Conservation (phyloP, 2,113 vertebrate genomes). For the Proteles cristata region DNA sequence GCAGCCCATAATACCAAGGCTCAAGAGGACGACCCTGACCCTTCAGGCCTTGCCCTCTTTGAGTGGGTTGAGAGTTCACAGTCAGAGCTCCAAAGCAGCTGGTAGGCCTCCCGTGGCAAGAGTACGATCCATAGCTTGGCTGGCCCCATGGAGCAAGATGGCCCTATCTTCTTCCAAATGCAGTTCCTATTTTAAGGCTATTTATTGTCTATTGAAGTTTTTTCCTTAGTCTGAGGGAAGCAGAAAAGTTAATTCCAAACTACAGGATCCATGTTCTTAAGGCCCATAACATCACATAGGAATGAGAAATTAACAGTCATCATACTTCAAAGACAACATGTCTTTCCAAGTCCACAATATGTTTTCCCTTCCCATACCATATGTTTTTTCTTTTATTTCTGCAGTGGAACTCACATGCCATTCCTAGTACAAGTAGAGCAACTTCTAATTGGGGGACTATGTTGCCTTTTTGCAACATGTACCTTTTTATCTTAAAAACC, state of each 20-base stretch:
- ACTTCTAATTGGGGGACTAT: not conserved
- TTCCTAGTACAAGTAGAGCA: not conserved
- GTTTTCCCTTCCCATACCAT: not conserved
- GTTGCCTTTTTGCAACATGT: not conserved
- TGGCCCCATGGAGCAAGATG: not conserved
- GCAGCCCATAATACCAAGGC: not conserved
- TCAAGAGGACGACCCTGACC: too few species aligned
- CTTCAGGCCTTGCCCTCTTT: not conserved
- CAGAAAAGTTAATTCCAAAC: not conserved
- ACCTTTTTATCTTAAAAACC: slow-evolving; percentile 32
- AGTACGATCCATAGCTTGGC: not conserved
- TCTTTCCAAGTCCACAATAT: not conserved
- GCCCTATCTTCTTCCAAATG: not conserved
- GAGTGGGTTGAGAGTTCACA: not conserved
- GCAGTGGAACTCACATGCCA: not conserved
- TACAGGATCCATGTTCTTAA: not conserved
- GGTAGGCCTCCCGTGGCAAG: not conserved
- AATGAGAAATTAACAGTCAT: not conserved
- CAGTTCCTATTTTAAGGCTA: not conserved
- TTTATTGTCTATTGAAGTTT: not conserved
- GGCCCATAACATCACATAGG: not conserved
- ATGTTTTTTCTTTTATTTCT: not conserved
- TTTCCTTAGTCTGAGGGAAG: not conserved
- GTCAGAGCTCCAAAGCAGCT: not conserved
- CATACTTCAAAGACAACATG: not conserved